These are phyloP conservation scores for Trileptium ribeirensis DNA, from an alignment of 2,888 invertebrate genomes.

Conservation along the genomic window DNA sequence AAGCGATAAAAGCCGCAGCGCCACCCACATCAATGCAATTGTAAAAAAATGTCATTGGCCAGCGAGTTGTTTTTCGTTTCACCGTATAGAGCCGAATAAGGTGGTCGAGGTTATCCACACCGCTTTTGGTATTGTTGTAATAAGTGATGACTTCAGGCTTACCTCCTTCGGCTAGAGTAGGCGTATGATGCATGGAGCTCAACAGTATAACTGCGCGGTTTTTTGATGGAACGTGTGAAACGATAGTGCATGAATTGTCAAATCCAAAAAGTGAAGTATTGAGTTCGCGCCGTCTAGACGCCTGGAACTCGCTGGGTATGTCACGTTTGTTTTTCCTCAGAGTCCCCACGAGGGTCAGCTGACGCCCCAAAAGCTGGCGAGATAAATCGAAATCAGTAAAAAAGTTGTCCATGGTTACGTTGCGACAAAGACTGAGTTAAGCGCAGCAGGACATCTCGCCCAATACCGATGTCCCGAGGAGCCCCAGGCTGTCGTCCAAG, in stretches of 20 bases:
- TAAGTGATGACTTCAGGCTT: background rate
- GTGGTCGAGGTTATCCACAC: background rate
- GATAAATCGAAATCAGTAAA: background rate
- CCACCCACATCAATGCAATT: background rate
- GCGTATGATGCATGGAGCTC: background rate
- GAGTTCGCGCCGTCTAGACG: background rate
- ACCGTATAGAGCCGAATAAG: background rate
- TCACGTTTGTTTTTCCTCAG: background rate
- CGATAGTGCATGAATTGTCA: background rate
- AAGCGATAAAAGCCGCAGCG: background rate
- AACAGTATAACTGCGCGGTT: background rate
- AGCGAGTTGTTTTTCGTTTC: background rate
- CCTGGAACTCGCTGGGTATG: background rate
- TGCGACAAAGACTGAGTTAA: background rate
- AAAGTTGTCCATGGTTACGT: background rate
- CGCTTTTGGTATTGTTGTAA: background rate
- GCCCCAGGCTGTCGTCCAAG: constrained; percentile 40
- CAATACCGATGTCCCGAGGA: constrained; percentile 40
- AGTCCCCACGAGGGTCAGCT: background rate
- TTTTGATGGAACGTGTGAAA: background rate
- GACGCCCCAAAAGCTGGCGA: background rate
- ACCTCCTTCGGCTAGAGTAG: background rate
- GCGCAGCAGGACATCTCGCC: background rate
- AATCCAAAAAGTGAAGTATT: background rate
- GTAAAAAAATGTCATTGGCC: background rate